phyloP scores from a whole-genome alignment of 2,797 vertebrate species.

The Hoplostethus mediterraneus region DNA sequence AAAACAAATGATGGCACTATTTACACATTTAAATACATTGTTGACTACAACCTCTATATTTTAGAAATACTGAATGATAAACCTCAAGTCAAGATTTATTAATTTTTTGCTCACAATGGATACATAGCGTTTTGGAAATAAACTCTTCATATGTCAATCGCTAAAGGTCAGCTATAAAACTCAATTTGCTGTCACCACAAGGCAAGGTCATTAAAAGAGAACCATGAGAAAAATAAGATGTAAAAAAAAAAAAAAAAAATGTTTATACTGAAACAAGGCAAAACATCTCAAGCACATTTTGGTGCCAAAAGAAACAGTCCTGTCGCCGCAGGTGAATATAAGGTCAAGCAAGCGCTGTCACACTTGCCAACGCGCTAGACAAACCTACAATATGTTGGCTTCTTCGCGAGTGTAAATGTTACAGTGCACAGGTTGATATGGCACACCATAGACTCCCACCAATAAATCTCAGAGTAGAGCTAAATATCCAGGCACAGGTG shows the following conservation, averaged over 20 bases:
- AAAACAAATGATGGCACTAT: conserved; percentile 41
- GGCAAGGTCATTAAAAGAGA: conserved; percentile 72
- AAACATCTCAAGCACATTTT: conserved; percentile 68
- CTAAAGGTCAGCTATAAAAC: conserved; percentile 64
- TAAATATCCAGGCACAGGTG: conserved; percentile 71
- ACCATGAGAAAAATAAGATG: conserved; percentile 64
- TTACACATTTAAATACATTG: conserved; percentile 35
- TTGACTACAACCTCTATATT: conserved; percentile 3
- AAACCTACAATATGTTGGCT: conserved; percentile 63
- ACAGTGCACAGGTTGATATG: conserved; percentile 77
- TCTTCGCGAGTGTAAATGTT: conserved; percentile 59
- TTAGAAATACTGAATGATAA: conserved; percentile 19
- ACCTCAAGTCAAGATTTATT: not conserved
- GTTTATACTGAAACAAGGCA: conserved; percentile 75
- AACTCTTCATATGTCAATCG: conserved; percentile 70
- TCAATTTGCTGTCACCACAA: conserved; percentile 63
- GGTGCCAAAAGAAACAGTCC: conserved; percentile 78
- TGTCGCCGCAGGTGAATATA: conserved; percentile 68
- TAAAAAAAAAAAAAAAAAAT: conserved; percentile 37
- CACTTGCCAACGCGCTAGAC: conserved; percentile 51
- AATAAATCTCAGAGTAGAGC: conserved; percentile 60
- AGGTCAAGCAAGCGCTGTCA: conserved; percentile 57
- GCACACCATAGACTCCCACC: conserved; percentile 60
- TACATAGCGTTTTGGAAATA: conserved; percentile 53
- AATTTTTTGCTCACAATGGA: conserved; percentile 10